phyloP scores from a whole-genome alignment of 2,113 vertebrate species.

The Taxidea taxus region DNA sequence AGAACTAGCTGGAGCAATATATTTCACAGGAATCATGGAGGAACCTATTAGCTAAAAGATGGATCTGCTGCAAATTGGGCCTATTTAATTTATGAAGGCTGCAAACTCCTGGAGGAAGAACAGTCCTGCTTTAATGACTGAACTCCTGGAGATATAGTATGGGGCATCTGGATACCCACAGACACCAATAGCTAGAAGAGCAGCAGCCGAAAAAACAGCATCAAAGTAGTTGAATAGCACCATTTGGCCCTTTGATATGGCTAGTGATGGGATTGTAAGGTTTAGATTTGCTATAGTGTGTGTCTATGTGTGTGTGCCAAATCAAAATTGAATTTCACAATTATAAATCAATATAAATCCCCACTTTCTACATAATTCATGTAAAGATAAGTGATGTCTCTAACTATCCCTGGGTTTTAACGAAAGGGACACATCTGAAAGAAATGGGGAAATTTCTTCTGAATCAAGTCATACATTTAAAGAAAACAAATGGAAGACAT shows the following conservation, averaged over 20 bases:
- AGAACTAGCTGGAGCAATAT: conserved; percentile 50
- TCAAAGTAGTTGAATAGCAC: background rate
- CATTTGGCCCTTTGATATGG: background rate
- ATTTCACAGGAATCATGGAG: conserved; percentile 32
- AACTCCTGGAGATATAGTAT: conserved; percentile 9
- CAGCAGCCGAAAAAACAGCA: background rate
- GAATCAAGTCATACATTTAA: conserved; percentile 62
- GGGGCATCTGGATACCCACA: background rate
- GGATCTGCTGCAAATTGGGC: conserved; percentile 32
- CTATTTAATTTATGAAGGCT: conserved; percentile 71
- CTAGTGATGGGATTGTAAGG: background rate
- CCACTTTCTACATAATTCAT: conserved; percentile 60
- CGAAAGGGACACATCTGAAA: conserved; percentile 62
- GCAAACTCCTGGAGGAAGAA: conserved; percentile 50
- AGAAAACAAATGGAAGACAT: conserved; percentile 52
- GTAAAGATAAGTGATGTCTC: conserved; percentile 56
- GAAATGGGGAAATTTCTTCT: conserved; percentile 55
- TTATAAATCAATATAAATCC: conserved; percentile 64
- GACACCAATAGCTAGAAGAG: background rate
- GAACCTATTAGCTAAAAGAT: conserved; percentile 52
- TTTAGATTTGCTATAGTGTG: background rate
- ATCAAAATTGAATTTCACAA: conserved; percentile 35
- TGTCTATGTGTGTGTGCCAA: background rate
- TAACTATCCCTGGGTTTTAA: conserved; percentile 66
- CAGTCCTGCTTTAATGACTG: conserved; percentile 57